phyloP scores from a whole-genome alignment of 2,797 vertebrate genomes.

The Coregonus ussuriensis region DNA sequence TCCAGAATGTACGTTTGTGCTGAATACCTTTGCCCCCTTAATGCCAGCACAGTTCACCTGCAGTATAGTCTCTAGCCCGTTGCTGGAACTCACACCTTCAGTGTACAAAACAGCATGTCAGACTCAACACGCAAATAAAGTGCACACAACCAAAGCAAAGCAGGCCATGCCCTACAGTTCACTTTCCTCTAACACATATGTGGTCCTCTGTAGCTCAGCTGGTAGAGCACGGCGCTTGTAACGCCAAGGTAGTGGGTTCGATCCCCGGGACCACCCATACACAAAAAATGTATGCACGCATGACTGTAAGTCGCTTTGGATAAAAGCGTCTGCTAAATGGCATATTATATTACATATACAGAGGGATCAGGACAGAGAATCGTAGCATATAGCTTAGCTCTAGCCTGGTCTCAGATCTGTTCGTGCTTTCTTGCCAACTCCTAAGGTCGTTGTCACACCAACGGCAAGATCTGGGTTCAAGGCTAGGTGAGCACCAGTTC shows the following conservation, averaged over 20 bases:
- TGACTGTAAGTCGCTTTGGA: no score
- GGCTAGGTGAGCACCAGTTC: neutral
- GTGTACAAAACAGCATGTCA: constrained; percentile 65
- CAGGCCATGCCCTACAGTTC: constrained; percentile 36
- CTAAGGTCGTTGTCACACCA: neutral
- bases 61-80: neutral
- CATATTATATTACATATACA: neutral
- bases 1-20: neutral
- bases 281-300: no score
- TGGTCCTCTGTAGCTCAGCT: no score
- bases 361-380: neutral
- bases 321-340: no score
- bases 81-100: constrained; percentile 28
- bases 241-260: no score
- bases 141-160: constrained; percentile 34
- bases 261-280: no score
- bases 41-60: constrained; percentile 28
- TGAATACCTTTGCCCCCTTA: constrained; percentile 15
- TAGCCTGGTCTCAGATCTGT: neutral
- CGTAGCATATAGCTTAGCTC: neutral
- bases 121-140: constrained; percentile 19
- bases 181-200: neutral
- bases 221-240: no score
- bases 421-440: neutral
- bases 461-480: neutral